These are phyloP conservation scores for Phragmatobia fuliginosa DNA, from an alignment of 2,888 invertebrate species.

Conservation along the genomic window DNA sequence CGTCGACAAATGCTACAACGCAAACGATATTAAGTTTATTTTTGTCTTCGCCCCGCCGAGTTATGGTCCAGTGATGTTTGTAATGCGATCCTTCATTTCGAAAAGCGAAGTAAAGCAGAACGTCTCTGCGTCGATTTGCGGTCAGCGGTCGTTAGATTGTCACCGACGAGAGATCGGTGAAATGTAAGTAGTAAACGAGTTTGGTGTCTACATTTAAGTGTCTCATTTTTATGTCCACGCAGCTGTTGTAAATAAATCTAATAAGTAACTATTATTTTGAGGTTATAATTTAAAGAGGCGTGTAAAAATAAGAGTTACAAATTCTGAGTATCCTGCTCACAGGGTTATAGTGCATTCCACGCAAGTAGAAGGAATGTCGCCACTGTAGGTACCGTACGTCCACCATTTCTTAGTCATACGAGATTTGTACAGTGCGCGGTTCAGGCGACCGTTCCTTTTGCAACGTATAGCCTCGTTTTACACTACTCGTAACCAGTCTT, in stretches of 20 bases:
- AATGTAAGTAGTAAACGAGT: constrained; percentile 79
- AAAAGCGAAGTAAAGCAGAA: constrained; percentile 82
- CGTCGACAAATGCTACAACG: constrained; percentile 84
- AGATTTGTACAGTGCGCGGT: constrained; percentile 78
- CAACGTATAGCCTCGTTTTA: constrained; percentile 72
- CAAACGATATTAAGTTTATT: constrained; percentile 86
- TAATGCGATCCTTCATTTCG: constrained; percentile 83
- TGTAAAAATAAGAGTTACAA: constrained; percentile 69
- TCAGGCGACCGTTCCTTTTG: constrained; percentile 70
- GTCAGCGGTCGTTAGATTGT: constrained; percentile 80
- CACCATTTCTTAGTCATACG: constrained; percentile 75
- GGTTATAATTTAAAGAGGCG: constrained; percentile 73
- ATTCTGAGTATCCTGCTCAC: constrained; percentile 78
- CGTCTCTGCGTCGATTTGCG: constrained; percentile 77
- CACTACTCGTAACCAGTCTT: constrained; percentile 72
- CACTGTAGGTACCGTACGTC: constrained; percentile 81
- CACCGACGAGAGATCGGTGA: constrained; percentile 78
- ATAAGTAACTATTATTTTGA: constrained; percentile 62
- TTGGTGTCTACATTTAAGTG: constrained; percentile 67
- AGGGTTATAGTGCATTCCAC: constrained; percentile 80
- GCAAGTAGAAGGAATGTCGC: constrained; percentile 81
- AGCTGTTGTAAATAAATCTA: constrained; percentile 74
- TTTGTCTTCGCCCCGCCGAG: constrained; percentile 85
- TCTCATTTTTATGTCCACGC: constrained; percentile 61
- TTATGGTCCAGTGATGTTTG: constrained; percentile 85